Evolutionary conservation across 2,113 vertebrate species (phyloP), one percentile per base, ranked within the genome.

Genomic region (Thunnus maccoyii): DNA sequence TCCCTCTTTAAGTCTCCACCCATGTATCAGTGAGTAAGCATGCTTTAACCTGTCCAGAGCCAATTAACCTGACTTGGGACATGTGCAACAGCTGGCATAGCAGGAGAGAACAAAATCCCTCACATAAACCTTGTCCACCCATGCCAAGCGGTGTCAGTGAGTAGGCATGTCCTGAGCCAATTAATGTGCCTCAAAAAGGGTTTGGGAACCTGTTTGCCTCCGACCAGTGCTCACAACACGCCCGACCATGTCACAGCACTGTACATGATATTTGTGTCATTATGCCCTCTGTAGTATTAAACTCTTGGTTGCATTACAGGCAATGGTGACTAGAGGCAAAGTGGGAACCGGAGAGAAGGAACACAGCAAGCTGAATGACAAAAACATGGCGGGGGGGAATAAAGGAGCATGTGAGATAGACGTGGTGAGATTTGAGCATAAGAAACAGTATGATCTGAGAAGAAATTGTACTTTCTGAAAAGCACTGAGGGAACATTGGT

Each of bases 381-480:
- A 64, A 75, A 17, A 66, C 17, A 20, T 22, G 18, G 1, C 44
- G 27, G 27, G 20, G 50, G 70, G 27, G 41, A 69, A 9, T 30
- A 27, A 52, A 52, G 25, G 18, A 50, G 46, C 18, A 25, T 72
- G 30, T 25, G 44, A 57, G 56, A 44, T 6, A 32, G 82, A 70
- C 8, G 2, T 47, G 27, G 27, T 14, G 25, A 20, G 3, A 46
- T 14, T 30, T 3, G 22, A 56, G 57, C 5, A 20, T 14, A 14
- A 58, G 32, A 68, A 47, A 54, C 10, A 27, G 22, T 4, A 27
- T 30, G 5, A 25, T 63, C 1, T 57, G 41, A 56, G 44, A 58
- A 64, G 16, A 74, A 70, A 41, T 2, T 73, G 30, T 68, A 57
- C 48, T 72, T 72, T 81, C 44, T 62, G 15, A 69, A 58, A 30